Evolutionary conservation across 2,113 vertebrate genomes (phyloP).

Genomic region (human (Homo sapiens)): GRCh38 chr17:60592501-60593000

Average conservation of each 20-base stretch:
- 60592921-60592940: too few species aligned
- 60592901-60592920: too few species aligned
- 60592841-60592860: too few species aligned
- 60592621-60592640: neutral
- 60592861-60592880: too few species aligned
- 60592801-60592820: too few species aligned
- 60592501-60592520: neutral
- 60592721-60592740: neutral
- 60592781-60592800: too few species aligned
- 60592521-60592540: conserved; percentile 16
- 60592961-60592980: too few species aligned
- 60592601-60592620: neutral
- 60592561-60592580: conserved; percentile 25
- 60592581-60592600: neutral
- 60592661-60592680: neutral
- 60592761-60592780: too few species aligned
- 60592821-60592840: too few species aligned
- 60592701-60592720: neutral
- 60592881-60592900: too few species aligned
- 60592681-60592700: neutral
- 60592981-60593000: too few species aligned
- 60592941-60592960: too few species aligned
- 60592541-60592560: neutral
- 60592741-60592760: neutral
- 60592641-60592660: neutral